These are phyloP conservation scores for Centrocercus urophasianus DNA, from an alignment of 2,113 vertebrate species.

Conservation along the genomic window DNA sequence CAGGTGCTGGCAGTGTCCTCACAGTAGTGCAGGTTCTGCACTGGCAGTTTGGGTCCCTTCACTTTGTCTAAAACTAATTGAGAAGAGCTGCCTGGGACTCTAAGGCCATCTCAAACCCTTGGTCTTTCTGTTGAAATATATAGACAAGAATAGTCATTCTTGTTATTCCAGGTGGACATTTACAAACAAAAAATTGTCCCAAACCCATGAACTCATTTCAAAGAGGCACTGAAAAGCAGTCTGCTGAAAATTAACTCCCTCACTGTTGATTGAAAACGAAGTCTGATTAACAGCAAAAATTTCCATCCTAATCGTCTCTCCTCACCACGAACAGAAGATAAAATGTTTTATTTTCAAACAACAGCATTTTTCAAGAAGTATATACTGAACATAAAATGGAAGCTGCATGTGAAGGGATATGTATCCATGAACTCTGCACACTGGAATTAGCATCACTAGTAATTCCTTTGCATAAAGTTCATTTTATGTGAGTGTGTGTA, in stretches of 20 bases:
- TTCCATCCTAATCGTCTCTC: not conserved
- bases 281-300: conserved; percentile 9
- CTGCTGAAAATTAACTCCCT: conserved; percentile 19
- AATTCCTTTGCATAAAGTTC: not conserved
- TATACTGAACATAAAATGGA: not conserved
- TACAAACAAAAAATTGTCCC: not conserved
- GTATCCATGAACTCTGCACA: not conserved
- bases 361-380: not conserved
- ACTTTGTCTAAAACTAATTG: not conserved
- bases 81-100: not conserved
- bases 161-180: not conserved
- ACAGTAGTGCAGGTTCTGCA: not conserved
- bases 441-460: not conserved
- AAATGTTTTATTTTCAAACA: not conserved
- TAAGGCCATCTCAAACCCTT: not conserved
- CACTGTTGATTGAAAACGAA: not conserved
- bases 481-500: not conserved
- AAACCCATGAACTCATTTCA: conserved; percentile 23
- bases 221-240: not conserved
- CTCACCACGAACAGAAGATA: not conserved
- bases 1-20: not conserved
- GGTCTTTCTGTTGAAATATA: not conserved
- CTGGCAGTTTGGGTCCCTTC: not conserved
- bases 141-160: not conserved
- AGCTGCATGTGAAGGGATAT: not conserved